Evolutionary conservation across 2,888 invertebrate species (phyloP).

Genomic region (Cheilosia urbana): DNA sequence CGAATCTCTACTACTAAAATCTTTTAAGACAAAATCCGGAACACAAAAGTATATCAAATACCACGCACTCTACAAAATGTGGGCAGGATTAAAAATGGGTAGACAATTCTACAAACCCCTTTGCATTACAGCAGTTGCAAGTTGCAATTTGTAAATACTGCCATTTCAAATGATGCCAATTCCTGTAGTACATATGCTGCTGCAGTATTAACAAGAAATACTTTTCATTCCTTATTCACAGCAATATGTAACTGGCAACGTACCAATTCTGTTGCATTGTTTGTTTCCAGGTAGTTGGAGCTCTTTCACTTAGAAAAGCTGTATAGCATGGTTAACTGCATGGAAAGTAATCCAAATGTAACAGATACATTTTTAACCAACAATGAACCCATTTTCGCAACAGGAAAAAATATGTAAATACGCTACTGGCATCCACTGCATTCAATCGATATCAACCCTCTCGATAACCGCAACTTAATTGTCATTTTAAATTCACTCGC

Average conservation of each 20-base stretch:
- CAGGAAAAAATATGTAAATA: too few relatives aligned
- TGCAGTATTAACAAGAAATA: neutral
- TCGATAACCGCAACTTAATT: neutral
- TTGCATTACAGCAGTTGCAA: too few relatives aligned
- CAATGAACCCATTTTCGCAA: neutral
- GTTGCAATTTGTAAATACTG: too few relatives aligned
- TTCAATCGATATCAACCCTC: neutral
- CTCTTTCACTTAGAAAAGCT: slow-evolving; percentile 6
- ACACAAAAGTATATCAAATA: too few relatives aligned
- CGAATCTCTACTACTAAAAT: too few relatives aligned
- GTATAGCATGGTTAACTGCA: neutral
- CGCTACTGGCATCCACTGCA: neutral
- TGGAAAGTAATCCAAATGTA: neutral
- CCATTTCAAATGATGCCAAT: too few relatives aligned
- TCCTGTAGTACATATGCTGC: too few relatives aligned
- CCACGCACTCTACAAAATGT: too few relatives aligned
- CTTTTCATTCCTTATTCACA: neutral
- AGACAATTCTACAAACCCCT: too few relatives aligned
- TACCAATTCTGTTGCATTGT: slow-evolving; percentile 18
- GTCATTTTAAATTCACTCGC: slow-evolving; percentile 5
- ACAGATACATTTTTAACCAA: neutral
- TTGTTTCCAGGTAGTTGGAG: slow-evolving; percentile 9
- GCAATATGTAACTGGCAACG: slow-evolving; percentile 25
- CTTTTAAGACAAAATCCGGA: too few relatives aligned
- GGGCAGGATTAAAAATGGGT: too few relatives aligned